These are phyloP conservation scores for Phyllopteryx taeniolatus DNA, from an alignment of 2,113 vertebrate genomes.

Conservation along the genomic window DNA sequence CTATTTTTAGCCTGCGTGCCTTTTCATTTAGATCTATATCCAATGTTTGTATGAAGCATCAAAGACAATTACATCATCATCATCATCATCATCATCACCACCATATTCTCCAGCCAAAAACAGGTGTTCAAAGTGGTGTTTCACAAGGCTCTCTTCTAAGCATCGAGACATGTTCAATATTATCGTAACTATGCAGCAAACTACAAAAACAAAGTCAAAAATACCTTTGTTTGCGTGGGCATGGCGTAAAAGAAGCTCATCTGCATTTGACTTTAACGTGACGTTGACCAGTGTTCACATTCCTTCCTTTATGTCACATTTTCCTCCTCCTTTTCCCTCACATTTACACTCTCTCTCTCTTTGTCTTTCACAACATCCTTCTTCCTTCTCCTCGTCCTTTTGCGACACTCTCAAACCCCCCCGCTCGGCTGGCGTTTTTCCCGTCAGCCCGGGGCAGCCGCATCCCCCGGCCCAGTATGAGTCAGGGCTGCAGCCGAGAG, in stretches of 20 bases:
- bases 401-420: constrained; percentile 37
- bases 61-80: too few species aligned
- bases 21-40: too few species aligned
- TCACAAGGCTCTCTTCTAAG: background rate
- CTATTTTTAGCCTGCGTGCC: too few species aligned
- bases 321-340: constrained; percentile 50
- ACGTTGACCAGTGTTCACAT: constrained; percentile 9
- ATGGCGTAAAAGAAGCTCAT: background rate
- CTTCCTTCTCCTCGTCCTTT: constrained; percentile 17
- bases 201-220: background rate
- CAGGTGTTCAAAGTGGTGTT: background rate
- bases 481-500: constrained; percentile 98
- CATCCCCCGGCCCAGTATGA: constrained; percentile 97
- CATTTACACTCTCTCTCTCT: constrained; percentile 20
- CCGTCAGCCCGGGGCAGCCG: constrained; percentile 87
- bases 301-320: constrained; percentile 33
- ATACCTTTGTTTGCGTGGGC: background rate
- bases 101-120: too few species aligned
- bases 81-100: too few species aligned
- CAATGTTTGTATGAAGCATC: too few species aligned
- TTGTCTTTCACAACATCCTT: constrained; percentile 40
- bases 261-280: background rate
- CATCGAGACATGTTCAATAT: too few species aligned
- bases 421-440: constrained; percentile 57
- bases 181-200: background rate